A percentile compares a stretch with the other conserved stretches of the same genome.
Conservation (phyloP, 1,140 invertebrate species). For the Xylocopa sonorina region DNA sequence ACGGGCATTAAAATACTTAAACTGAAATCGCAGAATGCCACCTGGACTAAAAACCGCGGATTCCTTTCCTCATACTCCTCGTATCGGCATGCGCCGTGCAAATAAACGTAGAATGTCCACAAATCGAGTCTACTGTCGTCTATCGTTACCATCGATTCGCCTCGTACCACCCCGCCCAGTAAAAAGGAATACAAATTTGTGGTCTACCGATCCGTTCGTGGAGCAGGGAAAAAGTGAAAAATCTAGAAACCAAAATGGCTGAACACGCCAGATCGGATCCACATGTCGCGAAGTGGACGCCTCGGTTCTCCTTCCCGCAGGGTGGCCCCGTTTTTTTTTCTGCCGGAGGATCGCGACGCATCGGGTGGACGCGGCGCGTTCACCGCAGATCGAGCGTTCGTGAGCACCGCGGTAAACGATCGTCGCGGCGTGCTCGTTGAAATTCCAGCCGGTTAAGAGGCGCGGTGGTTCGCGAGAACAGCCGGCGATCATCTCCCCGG, state of each 20-base stretch:
- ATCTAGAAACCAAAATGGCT: no score
- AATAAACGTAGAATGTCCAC: background rate
- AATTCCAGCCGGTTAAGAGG: slow-evolving; percentile 63
- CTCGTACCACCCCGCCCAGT: no score
- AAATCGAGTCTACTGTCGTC: background rate
- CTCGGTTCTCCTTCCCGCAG: background rate
- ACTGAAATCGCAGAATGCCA: background rate
- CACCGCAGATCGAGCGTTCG: slow-evolving; percentile 1
- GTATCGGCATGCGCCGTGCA: background rate
- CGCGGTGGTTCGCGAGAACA: slow-evolving; percentile 19
- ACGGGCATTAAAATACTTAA: background rate
- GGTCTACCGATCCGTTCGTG: background rate
- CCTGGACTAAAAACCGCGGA: background rate
- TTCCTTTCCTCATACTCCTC: slow-evolving; percentile 10
- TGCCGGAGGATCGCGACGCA: background rate
- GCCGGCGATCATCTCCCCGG: slow-evolving; percentile 62
- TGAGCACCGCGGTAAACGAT: slow-evolving; percentile 3
- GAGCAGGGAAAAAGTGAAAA: background rate
- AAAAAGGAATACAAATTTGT: slow-evolving; percentile 28
- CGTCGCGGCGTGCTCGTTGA: slow-evolving; percentile 52
- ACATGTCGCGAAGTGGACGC: slow-evolving; percentile 2
- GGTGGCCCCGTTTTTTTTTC: no score
- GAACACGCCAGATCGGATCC: background rate
- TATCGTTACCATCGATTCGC: background rate
- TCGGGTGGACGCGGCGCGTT: background rate